These are phyloP conservation scores for Calliopum simillimum DNA, from an alignment of 2,888 invertebrate genomes.

Conservation along the genomic window DNA sequence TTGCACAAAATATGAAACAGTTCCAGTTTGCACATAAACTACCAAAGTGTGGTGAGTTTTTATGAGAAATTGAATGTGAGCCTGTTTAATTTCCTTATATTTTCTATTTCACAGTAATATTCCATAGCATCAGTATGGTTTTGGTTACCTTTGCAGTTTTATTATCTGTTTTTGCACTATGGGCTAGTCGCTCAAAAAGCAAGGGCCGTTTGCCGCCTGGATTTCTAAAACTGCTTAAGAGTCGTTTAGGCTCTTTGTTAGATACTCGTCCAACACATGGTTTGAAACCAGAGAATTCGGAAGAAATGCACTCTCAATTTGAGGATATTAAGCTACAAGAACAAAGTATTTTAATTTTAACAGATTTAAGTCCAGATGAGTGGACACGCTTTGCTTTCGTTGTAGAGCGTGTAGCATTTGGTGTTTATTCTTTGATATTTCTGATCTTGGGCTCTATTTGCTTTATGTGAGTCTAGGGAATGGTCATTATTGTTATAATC, in stretches of 20 bases:
- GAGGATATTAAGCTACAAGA: slow-evolving; percentile 51
- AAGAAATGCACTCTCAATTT: slow-evolving; percentile 42
- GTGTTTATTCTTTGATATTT: slow-evolving; percentile 43
- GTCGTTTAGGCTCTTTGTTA: slow-evolving; percentile 39
- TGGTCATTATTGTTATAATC: too few species aligned
- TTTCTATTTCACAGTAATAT: slow-evolving; percentile 65
- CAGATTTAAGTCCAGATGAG: slow-evolving; percentile 43
- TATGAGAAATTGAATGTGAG: too few species aligned
- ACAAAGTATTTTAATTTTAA: slow-evolving; percentile 46
- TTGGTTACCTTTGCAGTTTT: slow-evolving; percentile 69
- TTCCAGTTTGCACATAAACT: slow-evolving; percentile 53
- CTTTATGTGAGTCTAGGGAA: too few species aligned
- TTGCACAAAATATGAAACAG: slow-evolving; percentile 68
- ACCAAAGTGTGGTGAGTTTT: too few species aligned
- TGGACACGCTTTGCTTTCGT: slow-evolving; percentile 50
- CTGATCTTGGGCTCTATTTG: slow-evolving; percentile 41
- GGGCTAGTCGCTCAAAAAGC: slow-evolving; percentile 45
- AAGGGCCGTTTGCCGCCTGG: slow-evolving; percentile 45
- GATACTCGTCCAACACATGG: slow-evolving; percentile 21
- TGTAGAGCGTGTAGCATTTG: slow-evolving; percentile 47
- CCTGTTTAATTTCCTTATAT: too few species aligned
- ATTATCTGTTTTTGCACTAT: slow-evolving; percentile 68
- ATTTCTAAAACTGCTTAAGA: slow-evolving; percentile 45
- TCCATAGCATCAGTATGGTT: slow-evolving; percentile 69
- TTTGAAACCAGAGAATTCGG: slow-evolving; percentile 38